Evolutionary conservation across 2,113 vertebrate genomes (phyloP).

Genomic region (Polyodon spathula): DNA sequence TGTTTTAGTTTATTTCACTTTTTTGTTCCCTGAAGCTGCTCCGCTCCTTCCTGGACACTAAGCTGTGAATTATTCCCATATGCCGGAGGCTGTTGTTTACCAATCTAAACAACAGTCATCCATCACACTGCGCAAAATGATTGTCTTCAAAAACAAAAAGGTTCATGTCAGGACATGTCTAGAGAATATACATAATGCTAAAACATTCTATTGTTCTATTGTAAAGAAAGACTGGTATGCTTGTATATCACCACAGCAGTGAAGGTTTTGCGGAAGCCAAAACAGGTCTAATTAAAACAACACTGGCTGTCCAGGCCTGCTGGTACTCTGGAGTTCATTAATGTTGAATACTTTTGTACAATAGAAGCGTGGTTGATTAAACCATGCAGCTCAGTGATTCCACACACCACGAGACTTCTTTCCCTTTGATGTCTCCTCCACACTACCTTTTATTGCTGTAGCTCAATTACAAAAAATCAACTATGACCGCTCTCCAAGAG

Average conservation of each 20-base stretch:
- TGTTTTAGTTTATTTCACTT: constrained; percentile 21
- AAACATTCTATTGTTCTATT: no score
- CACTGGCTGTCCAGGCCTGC: background rate
- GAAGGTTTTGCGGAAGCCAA: background rate
- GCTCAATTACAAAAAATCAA: constrained; percentile 1
- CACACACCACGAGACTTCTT: background rate
- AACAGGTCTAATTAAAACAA: background rate
- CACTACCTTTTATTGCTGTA: background rate
- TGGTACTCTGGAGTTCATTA: constrained; percentile 7
- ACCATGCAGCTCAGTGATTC: background rate
- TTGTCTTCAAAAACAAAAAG: no score
- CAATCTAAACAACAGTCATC: constrained; percentile 7
- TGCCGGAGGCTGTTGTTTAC: constrained; percentile 20
- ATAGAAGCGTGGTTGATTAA: constrained; percentile 11
- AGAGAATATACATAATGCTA: no score
- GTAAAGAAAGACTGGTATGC: no score
- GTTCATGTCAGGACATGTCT: no score
- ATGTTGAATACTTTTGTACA: constrained; percentile 9
- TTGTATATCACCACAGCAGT: no score
- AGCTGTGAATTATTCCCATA: constrained; percentile 24
- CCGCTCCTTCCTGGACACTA: background rate
- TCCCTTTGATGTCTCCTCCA: constrained; percentile 13
- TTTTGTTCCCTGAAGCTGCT: constrained; percentile 3
- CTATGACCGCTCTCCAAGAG: no score
- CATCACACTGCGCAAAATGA: no score